Percentiles rank a stretch among this genome's conserved stretches.
Conservation (phyloP, 2,797 vertebrate genomes). For the Psittacula derbiana region DNA sequence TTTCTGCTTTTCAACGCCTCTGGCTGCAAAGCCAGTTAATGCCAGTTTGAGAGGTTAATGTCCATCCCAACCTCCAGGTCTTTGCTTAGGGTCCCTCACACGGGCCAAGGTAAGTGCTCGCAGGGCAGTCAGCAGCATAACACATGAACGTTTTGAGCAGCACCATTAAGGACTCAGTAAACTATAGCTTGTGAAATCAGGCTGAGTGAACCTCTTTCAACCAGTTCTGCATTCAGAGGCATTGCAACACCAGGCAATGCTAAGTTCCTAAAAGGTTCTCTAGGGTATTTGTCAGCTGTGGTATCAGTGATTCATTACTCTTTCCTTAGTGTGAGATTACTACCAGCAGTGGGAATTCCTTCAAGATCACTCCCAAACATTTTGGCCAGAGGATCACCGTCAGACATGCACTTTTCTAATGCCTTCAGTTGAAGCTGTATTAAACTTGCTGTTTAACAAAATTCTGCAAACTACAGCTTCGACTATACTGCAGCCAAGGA, state of each 20-base stretch:
- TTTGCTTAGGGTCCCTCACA: neutral
- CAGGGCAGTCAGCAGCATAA: neutral
- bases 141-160: neutral
- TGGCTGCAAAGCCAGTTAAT: neutral
- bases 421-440: neutral
- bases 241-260: neutral
- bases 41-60: neutral
- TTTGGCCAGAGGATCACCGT: neutral
- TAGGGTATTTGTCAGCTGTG: neutral
- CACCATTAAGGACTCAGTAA: neutral
- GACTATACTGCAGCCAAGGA: neutral
- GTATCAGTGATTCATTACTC: neutral
- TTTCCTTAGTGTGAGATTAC: neutral
- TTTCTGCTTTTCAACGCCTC: constrained; percentile 6
- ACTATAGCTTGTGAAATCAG: neutral
- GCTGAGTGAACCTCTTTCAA: neutral
- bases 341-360: neutral
- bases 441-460: neutral
- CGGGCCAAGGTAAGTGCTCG: neutral
- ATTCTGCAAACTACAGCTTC: neutral
- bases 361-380: neutral
- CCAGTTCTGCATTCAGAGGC: neutral
- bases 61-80: neutral
- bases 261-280: neutral
- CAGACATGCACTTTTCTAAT: neutral